phyloP scores from a whole-genome alignment of 2,888 invertebrate species.

The Erannis defoliaria region DNA sequence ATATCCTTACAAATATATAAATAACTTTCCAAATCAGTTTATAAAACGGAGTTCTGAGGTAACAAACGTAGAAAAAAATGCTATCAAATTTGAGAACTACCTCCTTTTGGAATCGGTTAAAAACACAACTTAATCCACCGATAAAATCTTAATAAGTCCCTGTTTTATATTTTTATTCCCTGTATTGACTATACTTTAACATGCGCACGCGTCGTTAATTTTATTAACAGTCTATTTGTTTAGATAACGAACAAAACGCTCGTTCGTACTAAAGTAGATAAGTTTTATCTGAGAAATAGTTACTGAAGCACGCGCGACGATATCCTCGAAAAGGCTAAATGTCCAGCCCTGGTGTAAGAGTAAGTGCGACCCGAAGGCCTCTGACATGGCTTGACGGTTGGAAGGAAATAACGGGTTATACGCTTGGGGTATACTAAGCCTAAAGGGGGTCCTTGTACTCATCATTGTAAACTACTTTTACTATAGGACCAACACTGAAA shows the following conservation, averaged over 20 bases:
- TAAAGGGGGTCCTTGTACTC: too few relatives aligned
- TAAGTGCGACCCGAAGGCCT: too few relatives aligned
- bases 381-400: too few relatives aligned
- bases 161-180: not conserved
- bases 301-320: slow-evolving; percentile 5
- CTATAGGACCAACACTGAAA: too few relatives aligned
- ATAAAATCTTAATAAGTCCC: not conserved
- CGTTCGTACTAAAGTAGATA: slow-evolving; percentile 29
- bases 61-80: too few relatives aligned
- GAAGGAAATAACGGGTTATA: too few relatives aligned
- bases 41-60: too few relatives aligned
- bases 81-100: not conserved
- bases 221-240: slow-evolving; percentile 16
- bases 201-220: slow-evolving; percentile 19
- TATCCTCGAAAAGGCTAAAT: not conserved
- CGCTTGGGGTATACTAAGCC: too few relatives aligned
- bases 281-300: slow-evolving; percentile 30
- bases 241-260: slow-evolving; percentile 13
- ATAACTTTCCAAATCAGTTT: too few relatives aligned
- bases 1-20: too few relatives aligned
- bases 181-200: not conserved
- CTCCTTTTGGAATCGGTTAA: not conserved
- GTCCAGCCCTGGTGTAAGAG: too few relatives aligned
- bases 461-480: too few relatives aligned
- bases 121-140: not conserved